Conservation (phyloP, 2,888 invertebrate species). For the Xestia xanthographa region DNA sequence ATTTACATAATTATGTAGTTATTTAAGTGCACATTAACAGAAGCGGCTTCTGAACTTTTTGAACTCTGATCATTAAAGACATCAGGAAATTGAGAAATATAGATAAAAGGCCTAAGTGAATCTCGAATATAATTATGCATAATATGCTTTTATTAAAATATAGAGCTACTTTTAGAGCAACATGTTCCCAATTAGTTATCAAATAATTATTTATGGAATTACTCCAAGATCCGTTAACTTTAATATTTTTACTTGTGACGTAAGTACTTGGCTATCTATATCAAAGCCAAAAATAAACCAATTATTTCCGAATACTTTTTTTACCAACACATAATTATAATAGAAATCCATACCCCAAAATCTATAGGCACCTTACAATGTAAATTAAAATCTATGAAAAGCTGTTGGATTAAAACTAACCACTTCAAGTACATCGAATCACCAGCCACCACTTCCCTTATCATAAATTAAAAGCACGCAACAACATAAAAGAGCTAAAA, state of each 20-base stretch:
- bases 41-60: slow-evolving; percentile 36
- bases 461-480: slow-evolving; percentile 26
- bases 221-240: slow-evolving; percentile 11
- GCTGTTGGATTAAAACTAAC: background rate
- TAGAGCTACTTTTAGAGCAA: background rate
- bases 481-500: slow-evolving; percentile 37
- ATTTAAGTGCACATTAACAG: slow-evolving; percentile 30
- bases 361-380: background rate
- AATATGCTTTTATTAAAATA: slow-evolving; percentile 36
- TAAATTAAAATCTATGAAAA: background rate
- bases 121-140: slow-evolving; percentile 31
- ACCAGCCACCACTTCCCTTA: slow-evolving; percentile 2
- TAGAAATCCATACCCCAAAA: background rate
- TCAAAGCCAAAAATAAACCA: background rate
- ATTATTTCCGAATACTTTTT: background rate
- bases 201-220: slow-evolving; percentile 3
- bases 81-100: slow-evolving; percentile 54
- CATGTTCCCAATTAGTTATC: slow-evolving; percentile 29
- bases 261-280: background rate
- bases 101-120: slow-evolving; percentile 40
- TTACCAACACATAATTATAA: too few species aligned
- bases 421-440: background rate
- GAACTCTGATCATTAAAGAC: slow-evolving; percentile 29
- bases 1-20: slow-evolving; percentile 19
- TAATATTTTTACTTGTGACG: background rate